Conservation (phyloP, 2,113 vertebrate genomes). For the Mastomys coucha region DNA sequence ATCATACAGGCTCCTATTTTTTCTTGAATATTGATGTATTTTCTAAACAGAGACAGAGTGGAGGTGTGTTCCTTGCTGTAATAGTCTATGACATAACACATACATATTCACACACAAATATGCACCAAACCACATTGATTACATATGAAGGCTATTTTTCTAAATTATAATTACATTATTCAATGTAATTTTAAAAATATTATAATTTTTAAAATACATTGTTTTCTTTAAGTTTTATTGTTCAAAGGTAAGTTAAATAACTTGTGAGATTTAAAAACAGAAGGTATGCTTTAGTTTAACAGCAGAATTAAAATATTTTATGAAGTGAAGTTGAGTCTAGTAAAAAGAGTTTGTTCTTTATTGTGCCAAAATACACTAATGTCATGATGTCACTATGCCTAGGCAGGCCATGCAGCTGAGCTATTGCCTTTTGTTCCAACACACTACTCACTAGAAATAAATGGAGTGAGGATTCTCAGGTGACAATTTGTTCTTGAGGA, state of each 20-base stretch:
- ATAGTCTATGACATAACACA: background rate
- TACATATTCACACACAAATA: background rate
- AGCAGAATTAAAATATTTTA: background rate
- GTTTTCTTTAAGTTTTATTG: background rate
- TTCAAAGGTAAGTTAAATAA: background rate
- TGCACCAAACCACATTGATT: background rate
- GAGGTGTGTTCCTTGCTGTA: background rate
- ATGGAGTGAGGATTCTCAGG: background rate
- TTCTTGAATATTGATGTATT: background rate
- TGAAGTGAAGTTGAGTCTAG: background rate
- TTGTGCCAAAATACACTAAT: background rate
- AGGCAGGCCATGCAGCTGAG: accelerated
- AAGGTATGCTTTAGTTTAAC: background rate
- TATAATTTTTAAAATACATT: background rate
- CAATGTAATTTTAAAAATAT: too few species aligned
- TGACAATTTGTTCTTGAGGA: background rate
- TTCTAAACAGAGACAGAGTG: background rate
- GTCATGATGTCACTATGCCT: background rate
- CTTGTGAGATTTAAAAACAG: background rate
- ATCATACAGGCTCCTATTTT: background rate
- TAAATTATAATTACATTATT: background rate
- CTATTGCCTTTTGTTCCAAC: background rate
- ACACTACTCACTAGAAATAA: background rate
- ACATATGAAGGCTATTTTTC: background rate
- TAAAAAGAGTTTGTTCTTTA: background rate